Evolutionary conservation across 2,113 vertebrate species (phyloP).

Genomic region (Arenaria interpres): DNA sequence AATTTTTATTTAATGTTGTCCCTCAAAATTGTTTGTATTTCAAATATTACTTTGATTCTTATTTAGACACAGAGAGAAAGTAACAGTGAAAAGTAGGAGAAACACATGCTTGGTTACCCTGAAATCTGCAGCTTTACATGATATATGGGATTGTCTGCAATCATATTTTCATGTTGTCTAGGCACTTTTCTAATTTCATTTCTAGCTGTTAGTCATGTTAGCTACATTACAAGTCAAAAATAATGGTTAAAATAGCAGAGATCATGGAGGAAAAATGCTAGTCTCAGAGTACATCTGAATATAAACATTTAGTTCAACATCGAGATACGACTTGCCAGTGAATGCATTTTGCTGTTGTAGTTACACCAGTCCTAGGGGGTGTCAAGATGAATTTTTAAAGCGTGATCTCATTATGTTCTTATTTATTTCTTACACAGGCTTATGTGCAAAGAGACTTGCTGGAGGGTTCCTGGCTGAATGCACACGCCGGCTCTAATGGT

Average conservation of each 20-base stretch:
- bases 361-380: background rate
- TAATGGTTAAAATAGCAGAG: background rate
- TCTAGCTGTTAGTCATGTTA: background rate
- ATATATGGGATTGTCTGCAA: background rate
- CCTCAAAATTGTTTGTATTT: background rate
- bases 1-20: background rate
- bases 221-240: background rate
- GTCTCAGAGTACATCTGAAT: background rate
- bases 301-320: background rate
- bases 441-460: background rate
- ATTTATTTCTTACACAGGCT: background rate
- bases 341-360: background rate
- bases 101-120: background rate
- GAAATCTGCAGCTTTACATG: background rate
- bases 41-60: background rate
- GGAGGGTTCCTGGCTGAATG: background rate
- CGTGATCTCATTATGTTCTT: background rate
- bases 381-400: background rate
- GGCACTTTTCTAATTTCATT: background rate
- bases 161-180: background rate
- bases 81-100: background rate
- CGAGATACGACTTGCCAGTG: background rate
- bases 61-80: background rate
- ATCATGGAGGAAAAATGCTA: background rate
- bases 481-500: background rate